phyloP scores from a whole-genome alignment of 2,113 vertebrate genomes.

The Dipodomys spectabilis region DNA sequence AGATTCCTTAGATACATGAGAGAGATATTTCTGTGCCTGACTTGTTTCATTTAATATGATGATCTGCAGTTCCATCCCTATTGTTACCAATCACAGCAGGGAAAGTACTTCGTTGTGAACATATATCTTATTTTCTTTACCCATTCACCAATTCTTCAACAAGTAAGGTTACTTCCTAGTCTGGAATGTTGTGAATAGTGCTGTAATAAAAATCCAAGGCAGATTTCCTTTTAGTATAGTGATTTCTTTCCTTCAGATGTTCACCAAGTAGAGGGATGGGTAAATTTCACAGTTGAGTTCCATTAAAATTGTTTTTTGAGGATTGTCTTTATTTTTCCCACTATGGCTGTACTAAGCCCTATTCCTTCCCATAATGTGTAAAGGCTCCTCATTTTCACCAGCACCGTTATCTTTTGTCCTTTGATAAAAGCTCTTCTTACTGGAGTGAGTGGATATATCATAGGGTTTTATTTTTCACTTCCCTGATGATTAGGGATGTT shows the following conservation, averaged over 20 bases:
- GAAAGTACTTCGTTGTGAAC: not conserved
- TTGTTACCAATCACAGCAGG: not conserved
- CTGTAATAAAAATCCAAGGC: not conserved
- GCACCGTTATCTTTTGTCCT: not conserved
- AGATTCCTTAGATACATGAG: not conserved
- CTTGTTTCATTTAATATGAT: not conserved
- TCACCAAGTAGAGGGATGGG: not conserved
- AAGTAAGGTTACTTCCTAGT: not conserved
- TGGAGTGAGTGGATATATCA: not conserved
- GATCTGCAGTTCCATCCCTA: not conserved
- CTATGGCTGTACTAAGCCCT: not conserved
- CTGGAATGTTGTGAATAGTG: not conserved
- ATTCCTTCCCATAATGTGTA: not conserved
- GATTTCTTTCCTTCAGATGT: not conserved
- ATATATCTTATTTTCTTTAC: not conserved
- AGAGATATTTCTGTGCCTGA: not conserved
- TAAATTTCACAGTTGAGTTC: not conserved
- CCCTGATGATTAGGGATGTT: not conserved
- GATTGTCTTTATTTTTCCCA: not conserved
- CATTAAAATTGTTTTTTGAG: not conserved
- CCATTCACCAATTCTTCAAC: not conserved
- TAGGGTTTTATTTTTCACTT: not conserved
- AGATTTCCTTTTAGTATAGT: not conserved
- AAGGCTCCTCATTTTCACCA: not conserved
- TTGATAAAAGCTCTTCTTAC: not conserved